phyloP scores from a whole-genome alignment of 1,140 invertebrate genomes.

The Condylostylus longicornis region DNA sequence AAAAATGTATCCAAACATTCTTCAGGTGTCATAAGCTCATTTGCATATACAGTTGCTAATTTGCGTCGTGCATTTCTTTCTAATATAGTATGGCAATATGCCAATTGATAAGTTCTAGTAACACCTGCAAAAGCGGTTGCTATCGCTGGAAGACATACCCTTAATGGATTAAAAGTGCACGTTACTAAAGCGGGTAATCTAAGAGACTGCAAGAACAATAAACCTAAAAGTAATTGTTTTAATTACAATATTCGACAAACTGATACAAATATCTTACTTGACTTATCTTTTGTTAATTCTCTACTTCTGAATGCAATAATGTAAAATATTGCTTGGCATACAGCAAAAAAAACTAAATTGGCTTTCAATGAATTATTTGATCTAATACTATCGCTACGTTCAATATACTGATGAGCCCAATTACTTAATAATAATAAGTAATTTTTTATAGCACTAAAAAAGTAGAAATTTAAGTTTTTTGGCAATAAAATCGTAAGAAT shows the following conservation, averaged over 20 bases:
- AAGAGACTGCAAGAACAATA: constrained; percentile 60
- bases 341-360: constrained; percentile 74
- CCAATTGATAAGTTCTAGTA: constrained; percentile 72
- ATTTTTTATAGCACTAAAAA: constrained; percentile 37
- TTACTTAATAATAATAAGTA: constrained; percentile 46
- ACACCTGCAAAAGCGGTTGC: constrained; percentile 71
- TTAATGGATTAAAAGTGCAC: constrained; percentile 70
- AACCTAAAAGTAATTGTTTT: constrained; percentile 39
- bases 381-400: constrained; percentile 35
- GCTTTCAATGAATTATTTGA: constrained; percentile 40
- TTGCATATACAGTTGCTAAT: constrained; percentile 39
- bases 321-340: constrained; percentile 84
- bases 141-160: constrained; percentile 58
- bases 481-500: constrained; percentile 3
- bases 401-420: constrained; percentile 65
- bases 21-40: constrained; percentile 31
- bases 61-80: constrained; percentile 63
- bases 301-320: constrained; percentile 73
- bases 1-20: constrained; percentile 53
- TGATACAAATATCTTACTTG: constrained; percentile 41
- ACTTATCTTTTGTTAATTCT: constrained; percentile 58
- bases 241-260: constrained; percentile 3
- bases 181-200: constrained; percentile 72
- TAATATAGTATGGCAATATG: constrained; percentile 81
- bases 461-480: not conserved